phyloP scores from a whole-genome alignment of 2,888 invertebrate species.

The Micropterix aruncella region DNA sequence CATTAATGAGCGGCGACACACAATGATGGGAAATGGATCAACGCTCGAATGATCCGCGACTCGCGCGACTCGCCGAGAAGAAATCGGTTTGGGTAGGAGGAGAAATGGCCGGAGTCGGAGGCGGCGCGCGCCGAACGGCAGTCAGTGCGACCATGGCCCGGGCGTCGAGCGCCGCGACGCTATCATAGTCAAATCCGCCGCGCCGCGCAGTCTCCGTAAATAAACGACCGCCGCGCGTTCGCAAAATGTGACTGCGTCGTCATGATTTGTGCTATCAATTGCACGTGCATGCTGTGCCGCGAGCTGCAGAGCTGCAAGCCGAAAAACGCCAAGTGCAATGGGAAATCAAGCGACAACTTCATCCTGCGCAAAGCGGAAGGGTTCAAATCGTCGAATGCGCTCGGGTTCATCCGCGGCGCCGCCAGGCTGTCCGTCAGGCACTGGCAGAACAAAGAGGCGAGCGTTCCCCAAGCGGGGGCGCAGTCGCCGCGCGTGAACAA shows the following conservation, averaged over 20 bases:
- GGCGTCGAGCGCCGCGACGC: background rate
- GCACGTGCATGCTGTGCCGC: slow-evolving; percentile 61
- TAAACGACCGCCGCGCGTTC: background rate
- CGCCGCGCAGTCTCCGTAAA: no score
- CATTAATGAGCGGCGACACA: background rate
- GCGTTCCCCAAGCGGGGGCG: slow-evolving; percentile 24
- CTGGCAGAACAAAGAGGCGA: slow-evolving; percentile 35
- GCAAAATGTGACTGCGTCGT: slow-evolving; percentile 16
- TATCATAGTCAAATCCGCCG: no score
- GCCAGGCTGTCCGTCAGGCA: slow-evolving; percentile 38
- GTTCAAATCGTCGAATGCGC: slow-evolving; percentile 25
- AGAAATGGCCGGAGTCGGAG: background rate
- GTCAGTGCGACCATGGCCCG: background rate
- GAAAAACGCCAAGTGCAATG: slow-evolving; percentile 27
- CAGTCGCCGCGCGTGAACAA: slow-evolving; percentile 23
- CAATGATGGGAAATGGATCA: background rate
- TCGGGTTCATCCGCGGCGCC: slow-evolving; percentile 34
- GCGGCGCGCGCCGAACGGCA: no score
- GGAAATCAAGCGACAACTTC: slow-evolving; percentile 34
- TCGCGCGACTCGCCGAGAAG: background rate
- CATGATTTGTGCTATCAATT: slow-evolving; percentile 60
- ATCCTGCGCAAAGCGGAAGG: slow-evolving; percentile 40
- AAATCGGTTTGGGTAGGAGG: background rate
- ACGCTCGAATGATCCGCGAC: background rate
- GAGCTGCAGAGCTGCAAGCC: slow-evolving; percentile 52